Conservation (phyloP, 2,888 invertebrate genomes). For the Agriotes lineatus region DNA sequence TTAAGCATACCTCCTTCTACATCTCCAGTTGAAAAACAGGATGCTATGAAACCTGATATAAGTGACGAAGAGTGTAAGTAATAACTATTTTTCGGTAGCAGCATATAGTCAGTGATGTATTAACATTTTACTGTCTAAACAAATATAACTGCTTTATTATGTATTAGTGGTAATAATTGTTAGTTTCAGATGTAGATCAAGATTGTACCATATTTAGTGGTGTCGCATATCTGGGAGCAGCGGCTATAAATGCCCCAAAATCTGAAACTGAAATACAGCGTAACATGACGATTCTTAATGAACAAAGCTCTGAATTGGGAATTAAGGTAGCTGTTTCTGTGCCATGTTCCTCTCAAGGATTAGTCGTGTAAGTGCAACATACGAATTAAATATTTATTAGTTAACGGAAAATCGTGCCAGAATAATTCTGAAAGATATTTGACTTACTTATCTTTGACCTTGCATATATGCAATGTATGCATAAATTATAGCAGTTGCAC, state of each 20-base stretch:
- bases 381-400: no score
- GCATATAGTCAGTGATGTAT: neutral
- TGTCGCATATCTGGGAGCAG: constrained; percentile 93
- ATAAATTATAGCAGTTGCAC: no score
- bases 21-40: constrained; percentile 77
- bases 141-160: neutral
- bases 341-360: constrained; percentile 92
- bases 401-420: no score
- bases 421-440: neutral
- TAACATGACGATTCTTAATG: constrained; percentile 93
- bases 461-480: neutral
- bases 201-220: constrained; percentile 93
- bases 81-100: constrained; percentile 20
- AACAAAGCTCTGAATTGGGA: constrained; percentile 77
- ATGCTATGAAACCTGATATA: constrained; percentile 83
- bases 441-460: neutral
- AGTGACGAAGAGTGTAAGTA: constrained; percentile 79
- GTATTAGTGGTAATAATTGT: constrained; percentile 23
- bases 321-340: constrained; percentile 93
- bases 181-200: constrained; percentile 86
- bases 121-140: no score
- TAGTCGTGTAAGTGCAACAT: constrained; percentile 89
- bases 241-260: constrained; percentile 91
- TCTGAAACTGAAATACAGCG: constrained; percentile 93
- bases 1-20: constrained; percentile 47